phyloP scores from a whole-genome alignment of 2,797 vertebrate genomes.

The Cirrhinus mrigala region DNA sequence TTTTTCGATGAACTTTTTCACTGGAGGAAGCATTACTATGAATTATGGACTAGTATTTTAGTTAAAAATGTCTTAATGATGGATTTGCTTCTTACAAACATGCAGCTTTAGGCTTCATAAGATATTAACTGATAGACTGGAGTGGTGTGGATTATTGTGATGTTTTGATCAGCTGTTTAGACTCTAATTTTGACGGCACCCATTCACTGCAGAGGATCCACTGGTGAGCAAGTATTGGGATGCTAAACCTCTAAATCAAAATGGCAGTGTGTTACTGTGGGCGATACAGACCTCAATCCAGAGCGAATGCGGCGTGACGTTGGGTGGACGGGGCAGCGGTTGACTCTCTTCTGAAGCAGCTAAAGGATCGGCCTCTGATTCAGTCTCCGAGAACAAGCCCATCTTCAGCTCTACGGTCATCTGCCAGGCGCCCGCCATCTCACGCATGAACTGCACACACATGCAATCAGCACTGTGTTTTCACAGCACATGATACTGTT shows the following conservation, averaged over 20 bases:
- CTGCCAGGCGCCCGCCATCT: constrained; percentile 98
- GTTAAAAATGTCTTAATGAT: neutral
- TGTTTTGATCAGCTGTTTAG: neutral
- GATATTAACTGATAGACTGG: neutral
- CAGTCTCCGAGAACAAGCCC: constrained; percentile 90
- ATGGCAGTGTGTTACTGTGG: no score
- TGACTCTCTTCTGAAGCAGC: constrained; percentile 96
- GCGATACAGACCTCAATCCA: constrained; percentile 90
- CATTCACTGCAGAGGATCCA: neutral
- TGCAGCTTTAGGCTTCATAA: no score
- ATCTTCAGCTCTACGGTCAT: constrained; percentile 95
- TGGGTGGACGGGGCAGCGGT: constrained; percentile 89
- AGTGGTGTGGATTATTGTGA: neutral
- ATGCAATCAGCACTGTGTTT: neutral
- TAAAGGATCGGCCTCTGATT: constrained; percentile 90
- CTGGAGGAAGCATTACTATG: no score
- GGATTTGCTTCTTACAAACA: no score
- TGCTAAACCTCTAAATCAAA: no score
- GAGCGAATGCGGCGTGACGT: constrained; percentile 92
- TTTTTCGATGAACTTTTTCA: no score
- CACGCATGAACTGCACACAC: constrained; percentile 90
- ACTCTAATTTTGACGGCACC: neutral
- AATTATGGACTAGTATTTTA: no score
- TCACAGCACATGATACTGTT: neutral
- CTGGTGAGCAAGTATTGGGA: neutral